Conservation (phyloP, 2,888 invertebrate genomes). For the Seira sanloemensis region DNA sequence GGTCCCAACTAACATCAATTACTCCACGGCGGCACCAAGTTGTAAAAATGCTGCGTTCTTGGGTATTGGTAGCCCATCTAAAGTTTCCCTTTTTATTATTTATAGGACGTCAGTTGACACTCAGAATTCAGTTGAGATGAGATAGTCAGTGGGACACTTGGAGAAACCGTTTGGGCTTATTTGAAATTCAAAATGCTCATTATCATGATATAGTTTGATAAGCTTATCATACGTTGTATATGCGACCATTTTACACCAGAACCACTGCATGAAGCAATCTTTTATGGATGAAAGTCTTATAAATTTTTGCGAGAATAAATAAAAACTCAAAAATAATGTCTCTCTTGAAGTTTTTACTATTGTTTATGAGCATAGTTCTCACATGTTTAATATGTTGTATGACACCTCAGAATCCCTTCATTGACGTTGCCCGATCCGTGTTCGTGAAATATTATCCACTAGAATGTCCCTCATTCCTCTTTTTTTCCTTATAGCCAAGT, state of each 20-base stretch:
- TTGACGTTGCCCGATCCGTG: not conserved
- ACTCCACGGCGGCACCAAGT: not conserved
- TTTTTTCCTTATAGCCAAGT: not conserved
- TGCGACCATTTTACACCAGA: too few relatives aligned
- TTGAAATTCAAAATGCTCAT: not conserved
- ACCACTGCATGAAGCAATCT: not conserved
- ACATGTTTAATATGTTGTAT: slow-evolving; percentile 61
- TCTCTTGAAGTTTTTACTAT: slow-evolving; percentile 38
- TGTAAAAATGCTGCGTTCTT: not conserved
- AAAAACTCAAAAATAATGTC: slow-evolving; percentile 38
- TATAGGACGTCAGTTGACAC: not conserved
- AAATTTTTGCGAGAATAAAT: not conserved
- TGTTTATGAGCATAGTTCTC: slow-evolving; percentile 58
- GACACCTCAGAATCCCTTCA: slow-evolving; percentile 43
- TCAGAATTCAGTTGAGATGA: too few relatives aligned
- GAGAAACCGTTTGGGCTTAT: not conserved
- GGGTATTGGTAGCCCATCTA: not conserved
- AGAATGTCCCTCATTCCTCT: not conserved
- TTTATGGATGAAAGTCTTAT: not conserved
- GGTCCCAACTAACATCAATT: not conserved
- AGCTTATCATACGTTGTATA: too few relatives aligned
- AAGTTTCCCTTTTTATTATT: not conserved
- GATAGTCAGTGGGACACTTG: not conserved
- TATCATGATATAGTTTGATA: not conserved
- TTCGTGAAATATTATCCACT: not conserved